Evolutionary conservation across 2,113 vertebrate genomes (phyloP), one percentile per base, ranked within the genome.

Genomic region (Stegastes partitus): DNA sequence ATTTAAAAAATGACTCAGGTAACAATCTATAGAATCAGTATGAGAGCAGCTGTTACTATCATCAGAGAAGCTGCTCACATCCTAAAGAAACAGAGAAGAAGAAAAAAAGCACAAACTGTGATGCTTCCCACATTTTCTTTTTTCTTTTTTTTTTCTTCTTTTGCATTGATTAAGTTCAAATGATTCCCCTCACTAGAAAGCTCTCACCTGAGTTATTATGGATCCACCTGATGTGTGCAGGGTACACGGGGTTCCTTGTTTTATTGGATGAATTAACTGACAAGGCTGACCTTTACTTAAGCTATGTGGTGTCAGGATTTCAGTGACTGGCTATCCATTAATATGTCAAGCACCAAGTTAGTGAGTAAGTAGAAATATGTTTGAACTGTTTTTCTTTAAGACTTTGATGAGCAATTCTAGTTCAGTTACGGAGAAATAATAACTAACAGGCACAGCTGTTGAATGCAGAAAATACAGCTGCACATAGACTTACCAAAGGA

Each of bases 271-370:
- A 49, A 69, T 80, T 44, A 28, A 89, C 87, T 79, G 85, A 83
- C 44, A 83, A 26, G 45, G 3, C 45, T 86, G 77, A 79, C 85
- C 74, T 87, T 87, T 79, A 31, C 54, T 84, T 69, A 47, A 28
- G 66, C 44, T 66, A 53, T 42, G 63, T 66, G 14, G 9, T 79
- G 56, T 42, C 21, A 42, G 10, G 22, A 39, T 79, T 42, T 78
- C 26, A 84, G 26, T 53, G 39, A 21, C 34, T 71, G 57, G 22
- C 12, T 56, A 53, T 78, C 12, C 23, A 68, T 71, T 49, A 56
- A 15, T 18, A 25, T n/a, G 39, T 69, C 19, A 58, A 44, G 68
- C 57, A 26, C 9, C 16, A 74, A 49, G 15, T 77, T 54, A 59
- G 26, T 58, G 25, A 68, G 59, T 19, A 49, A 12, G 14, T 25